Percentiles rank a stretch among this genome's conserved stretches.
These are phyloP conservation scores for Ips nitidus DNA, from an alignment of 1,140 invertebrate genomes.

Conservation along the genomic window DNA sequence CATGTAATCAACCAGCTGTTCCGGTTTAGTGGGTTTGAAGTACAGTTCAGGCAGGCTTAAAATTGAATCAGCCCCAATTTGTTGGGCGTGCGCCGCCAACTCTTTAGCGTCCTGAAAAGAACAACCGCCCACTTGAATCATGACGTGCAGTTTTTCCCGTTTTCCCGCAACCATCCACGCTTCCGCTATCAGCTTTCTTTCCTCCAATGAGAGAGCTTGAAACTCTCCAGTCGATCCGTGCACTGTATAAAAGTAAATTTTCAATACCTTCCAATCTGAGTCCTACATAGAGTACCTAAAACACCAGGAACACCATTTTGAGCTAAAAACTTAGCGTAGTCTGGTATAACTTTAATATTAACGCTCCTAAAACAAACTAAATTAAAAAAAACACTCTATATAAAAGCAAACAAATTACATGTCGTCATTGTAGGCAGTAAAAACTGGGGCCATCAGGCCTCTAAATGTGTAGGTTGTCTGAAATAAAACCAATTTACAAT, in stretches of 20 bases:
- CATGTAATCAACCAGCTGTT: slow-evolving; percentile 72
- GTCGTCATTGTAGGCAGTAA: slow-evolving; percentile 66
- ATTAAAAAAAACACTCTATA: too few relatives aligned
- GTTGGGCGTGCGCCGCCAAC: slow-evolving; percentile 73
- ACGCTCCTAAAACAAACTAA: slow-evolving; percentile 44
- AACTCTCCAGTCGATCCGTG: slow-evolving; percentile 81
- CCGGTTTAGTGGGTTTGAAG: slow-evolving; percentile 65
- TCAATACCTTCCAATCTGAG: not conserved
- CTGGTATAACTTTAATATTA: slow-evolving; percentile 60
- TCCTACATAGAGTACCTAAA: slow-evolving; percentile 57
- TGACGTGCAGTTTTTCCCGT: slow-evolving; percentile 63
- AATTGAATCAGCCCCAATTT: slow-evolving; percentile 67
- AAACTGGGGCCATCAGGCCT: slow-evolving; percentile 68
- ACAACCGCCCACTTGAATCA: slow-evolving; percentile 78
- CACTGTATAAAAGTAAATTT: slow-evolving; percentile 55
- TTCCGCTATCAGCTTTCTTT: slow-evolving; percentile 70
- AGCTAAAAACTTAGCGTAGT: slow-evolving; percentile 64
- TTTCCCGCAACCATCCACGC: slow-evolving; percentile 65
- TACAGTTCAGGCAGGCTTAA: slow-evolving; percentile 78
- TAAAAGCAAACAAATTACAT: slow-evolving; percentile 45
- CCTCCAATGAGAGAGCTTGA: slow-evolving; percentile 65
- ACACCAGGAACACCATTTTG: slow-evolving; percentile 62
- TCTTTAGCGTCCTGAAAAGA: slow-evolving; percentile 69
- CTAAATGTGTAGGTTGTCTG: slow-evolving; percentile 49
- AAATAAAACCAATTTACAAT: not conserved